These are phyloP conservation scores for Lepidurus packardi DNA, from an alignment of 1,140 invertebrate species.

Conservation along the genomic window DNA sequence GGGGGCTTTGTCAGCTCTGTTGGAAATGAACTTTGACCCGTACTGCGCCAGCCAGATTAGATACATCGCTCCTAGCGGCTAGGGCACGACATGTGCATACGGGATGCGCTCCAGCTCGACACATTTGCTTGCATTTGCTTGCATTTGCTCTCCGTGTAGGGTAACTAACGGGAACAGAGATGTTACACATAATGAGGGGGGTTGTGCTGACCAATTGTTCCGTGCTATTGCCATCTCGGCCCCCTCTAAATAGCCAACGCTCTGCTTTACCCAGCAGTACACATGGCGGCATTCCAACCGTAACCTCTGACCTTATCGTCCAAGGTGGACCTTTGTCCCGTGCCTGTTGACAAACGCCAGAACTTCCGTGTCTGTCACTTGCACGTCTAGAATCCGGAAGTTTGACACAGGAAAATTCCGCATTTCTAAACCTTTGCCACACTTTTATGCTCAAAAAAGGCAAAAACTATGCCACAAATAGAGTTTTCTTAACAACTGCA, in stretches of 20 bases:
- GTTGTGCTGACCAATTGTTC: not conserved
- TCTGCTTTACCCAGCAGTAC: not conserved
- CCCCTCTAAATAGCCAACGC: not conserved
- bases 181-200: slow-evolving; percentile 16
- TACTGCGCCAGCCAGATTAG: not conserved
- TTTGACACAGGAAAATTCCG: not conserved
- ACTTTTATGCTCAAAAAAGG: not conserved
- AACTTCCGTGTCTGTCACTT: not conserved
- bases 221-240: not conserved
- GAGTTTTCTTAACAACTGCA: too few species aligned
- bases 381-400: not conserved
- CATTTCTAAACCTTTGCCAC: not conserved
- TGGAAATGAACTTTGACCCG: slow-evolving; percentile 2
- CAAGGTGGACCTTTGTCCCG: not conserved
- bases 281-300: slow-evolving; percentile 9
- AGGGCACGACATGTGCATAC: not conserved
- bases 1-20: not conserved
- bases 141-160: not conserved
- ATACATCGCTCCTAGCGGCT: not conserved
- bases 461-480: too few species aligned
- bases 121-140: not conserved
- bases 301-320: not conserved
- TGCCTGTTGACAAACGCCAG: slow-evolving; percentile 5
- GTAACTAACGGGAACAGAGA: not conserved
- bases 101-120: not conserved